Evolutionary conservation across 2,113 vertebrate species (phyloP).

Genomic region (Amphiprion ocellaris): DNA sequence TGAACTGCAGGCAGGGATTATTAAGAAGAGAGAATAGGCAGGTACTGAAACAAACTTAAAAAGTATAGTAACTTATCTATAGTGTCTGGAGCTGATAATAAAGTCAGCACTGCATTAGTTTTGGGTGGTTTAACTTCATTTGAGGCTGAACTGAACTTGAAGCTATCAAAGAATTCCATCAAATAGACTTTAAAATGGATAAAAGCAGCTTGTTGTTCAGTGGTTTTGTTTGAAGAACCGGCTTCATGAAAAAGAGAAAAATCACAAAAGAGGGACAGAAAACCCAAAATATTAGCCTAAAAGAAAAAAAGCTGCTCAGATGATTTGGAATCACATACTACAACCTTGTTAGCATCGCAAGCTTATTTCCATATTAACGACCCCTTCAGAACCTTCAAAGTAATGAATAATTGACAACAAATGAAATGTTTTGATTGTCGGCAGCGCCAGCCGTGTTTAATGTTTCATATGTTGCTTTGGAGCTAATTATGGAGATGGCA

Average conservation of each 20-base stretch:
- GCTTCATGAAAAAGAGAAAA: conserved; percentile 67
- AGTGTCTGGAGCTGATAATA: background rate
- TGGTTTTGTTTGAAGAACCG: conserved; percentile 54
- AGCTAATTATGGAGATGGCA: conserved; percentile 97
- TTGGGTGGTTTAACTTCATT: conserved; percentile 42
- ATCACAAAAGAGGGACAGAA: conserved; percentile 47
- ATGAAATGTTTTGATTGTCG: conserved; percentile 99
- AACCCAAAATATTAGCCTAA: conserved; percentile 42
- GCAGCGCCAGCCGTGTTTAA: conserved; percentile 94
- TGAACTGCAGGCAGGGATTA: too few relatives aligned
- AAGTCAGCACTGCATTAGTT: conserved; percentile 42
- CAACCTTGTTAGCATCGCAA: conserved; percentile 97
- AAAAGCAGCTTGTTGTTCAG: conserved; percentile 59
- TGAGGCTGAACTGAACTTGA: conserved; percentile 33
- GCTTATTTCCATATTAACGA: conserved; percentile 99
- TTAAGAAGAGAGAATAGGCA: too few relatives aligned
- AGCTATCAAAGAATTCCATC: conserved; percentile 63
- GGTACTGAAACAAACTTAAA: too few relatives aligned
- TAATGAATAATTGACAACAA: conserved; percentile 99
- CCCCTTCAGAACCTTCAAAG: conserved; percentile 98
- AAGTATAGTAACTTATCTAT: too few relatives aligned
- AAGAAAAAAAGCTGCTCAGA: conserved; percentile 61
- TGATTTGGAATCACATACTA: conserved; percentile 93
- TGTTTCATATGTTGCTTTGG: conserved; percentile 96
- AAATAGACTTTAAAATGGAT: conserved; percentile 58